Percentiles rank a stretch among this genome's conserved stretches.
Conservation (phyloP, 2,888 invertebrate genomes). For the Glaucopsyche alexis region DNA sequence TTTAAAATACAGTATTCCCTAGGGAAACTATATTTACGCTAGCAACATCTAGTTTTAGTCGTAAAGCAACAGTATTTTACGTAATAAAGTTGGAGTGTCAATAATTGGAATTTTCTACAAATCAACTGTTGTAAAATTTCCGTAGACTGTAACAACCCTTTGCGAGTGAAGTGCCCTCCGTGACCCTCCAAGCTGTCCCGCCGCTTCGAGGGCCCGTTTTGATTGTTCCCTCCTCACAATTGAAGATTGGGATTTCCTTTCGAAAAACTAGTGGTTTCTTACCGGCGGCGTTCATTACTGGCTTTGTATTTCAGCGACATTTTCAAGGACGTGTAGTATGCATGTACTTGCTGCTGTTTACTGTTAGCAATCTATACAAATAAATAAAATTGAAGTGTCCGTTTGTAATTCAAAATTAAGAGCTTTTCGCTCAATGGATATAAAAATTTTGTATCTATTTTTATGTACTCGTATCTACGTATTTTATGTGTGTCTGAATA, state of each 20-base stretch:
- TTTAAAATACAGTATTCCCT: too few species aligned
- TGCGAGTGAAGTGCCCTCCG: conserved; percentile 49
- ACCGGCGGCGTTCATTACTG: conserved; percentile 18
- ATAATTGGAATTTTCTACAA: conserved; percentile 74
- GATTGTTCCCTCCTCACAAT: conserved; percentile 44
- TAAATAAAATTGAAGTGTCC: too few species aligned
- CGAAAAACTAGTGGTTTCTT: conserved; percentile 18
- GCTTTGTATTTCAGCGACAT: neutral
- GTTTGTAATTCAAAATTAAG: too few species aligned
- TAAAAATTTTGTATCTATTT: too few species aligned
- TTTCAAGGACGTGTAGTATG: neutral
- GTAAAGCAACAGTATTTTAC: conserved; percentile 39
- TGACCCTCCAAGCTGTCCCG: conserved; percentile 52
- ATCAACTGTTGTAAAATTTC: conserved; percentile 69
- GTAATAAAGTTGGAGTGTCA: conserved; percentile 51
- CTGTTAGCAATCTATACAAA: too few species aligned
- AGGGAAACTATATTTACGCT: too few species aligned
- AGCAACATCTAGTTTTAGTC: too few species aligned
- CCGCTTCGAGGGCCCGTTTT: conserved; percentile 46
- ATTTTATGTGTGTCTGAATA: too few species aligned
- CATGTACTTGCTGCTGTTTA: neutral
- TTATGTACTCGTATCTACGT: too few species aligned
- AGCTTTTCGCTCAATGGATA: too few species aligned
- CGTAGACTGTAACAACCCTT: conserved; percentile 72
- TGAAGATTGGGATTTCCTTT: conserved; percentile 38